Evolutionary conservation across 30 jellyfish, hydroid and myxozoan genomes (phyloP).

Genomic region (Euphysa ruthae): DNA sequence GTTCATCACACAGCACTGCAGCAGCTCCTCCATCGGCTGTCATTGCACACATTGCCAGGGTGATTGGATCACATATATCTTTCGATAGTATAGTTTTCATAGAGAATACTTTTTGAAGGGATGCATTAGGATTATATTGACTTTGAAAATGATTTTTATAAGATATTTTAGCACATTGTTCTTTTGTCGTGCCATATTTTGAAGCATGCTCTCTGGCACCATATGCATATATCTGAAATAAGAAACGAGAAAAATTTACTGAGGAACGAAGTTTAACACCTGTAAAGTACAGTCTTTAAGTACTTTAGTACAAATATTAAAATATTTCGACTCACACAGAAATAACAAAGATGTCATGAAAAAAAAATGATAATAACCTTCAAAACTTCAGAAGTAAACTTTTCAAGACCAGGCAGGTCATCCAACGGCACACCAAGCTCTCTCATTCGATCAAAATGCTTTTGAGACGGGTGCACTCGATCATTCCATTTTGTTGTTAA

Average conservation of each 20-base stretch:
- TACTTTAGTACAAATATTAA: neutral
- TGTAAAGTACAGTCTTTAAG: neutral
- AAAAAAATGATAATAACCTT: slow-evolving; percentile 61
- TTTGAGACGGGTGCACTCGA: slow-evolving; percentile 69
- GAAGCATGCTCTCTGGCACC: slow-evolving; percentile 86
- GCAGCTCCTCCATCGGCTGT: slow-evolving; percentile 99
- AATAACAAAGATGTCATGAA: too few relatives aligned
- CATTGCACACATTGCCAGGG: slow-evolving; percentile 74
- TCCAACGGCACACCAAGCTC: slow-evolving; percentile 75
- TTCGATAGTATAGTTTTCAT: slow-evolving; percentile 55
- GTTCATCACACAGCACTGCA: slow-evolving; percentile 87
- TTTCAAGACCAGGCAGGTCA: slow-evolving; percentile 35
- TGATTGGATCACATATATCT: slow-evolving; percentile 56
- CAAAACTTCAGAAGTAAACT: slow-evolving; percentile 79
- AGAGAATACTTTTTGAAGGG: slow-evolving; percentile 50
- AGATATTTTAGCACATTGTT: slow-evolving; percentile 77
- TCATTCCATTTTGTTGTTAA: slow-evolving; percentile 61
- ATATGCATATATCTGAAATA: slow-evolving; percentile 60
- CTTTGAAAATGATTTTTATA: slow-evolving; percentile 86
- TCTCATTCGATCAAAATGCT: slow-evolving; percentile 84
- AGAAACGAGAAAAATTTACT: neutral
- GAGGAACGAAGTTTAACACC: neutral
- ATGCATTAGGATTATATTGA: slow-evolving; percentile 79
- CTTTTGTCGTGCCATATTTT: slow-evolving; percentile 71
- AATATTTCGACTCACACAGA: neutral